Base-by-base conservation (phyloP, 2,888 invertebrate species). In the Dioctria linearis region DNA sequence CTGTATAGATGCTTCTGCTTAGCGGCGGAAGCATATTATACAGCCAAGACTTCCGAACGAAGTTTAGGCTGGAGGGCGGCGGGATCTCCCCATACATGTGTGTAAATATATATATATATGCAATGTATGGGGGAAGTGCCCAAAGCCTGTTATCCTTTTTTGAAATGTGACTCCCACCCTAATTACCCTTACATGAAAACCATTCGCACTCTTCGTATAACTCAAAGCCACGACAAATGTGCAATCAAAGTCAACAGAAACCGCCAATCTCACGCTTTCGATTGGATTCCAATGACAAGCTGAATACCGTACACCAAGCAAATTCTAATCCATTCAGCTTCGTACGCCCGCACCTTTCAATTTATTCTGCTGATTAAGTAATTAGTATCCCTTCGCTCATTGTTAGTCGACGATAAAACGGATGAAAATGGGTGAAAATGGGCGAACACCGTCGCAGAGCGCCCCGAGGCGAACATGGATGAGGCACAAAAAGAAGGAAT, bases 351-450 rank as follows among this genome's bases (percentile, higher is more conserved):
- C 71, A 71, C 71, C 80, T 71, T 80, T 63, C 63, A 75, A 80
- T 80, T 75, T 65, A 75, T 75, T 75, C 75, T 75, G 73, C 73
- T 80, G 65, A 75, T 80, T 73, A 80, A 63, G 75, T 73, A 80
- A 80, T 80, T 80, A 80, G 75, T 80, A 80, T 80, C 80, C 71
- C 66, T 75, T 80, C 80, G 71, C 57, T 75, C 75, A 75, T 80
- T 80, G 75, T 65, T 75, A 75, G 73, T 73, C 59, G 59, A 75
- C 73, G 73, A 75, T 75, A 75, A 75, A 75, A 39, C 73, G 73
- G 73, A 42, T 54, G 73, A 57, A 75, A 75, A 75, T 59, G 73
- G 73, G 73, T 49, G 59, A 75, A 59, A 65, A 37, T 40, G 65
- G 65, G 65, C 39, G 65, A 37, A 37, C 66, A 43, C 13, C 66